Evolutionary conservation across 2,797 vertebrate species (phyloP), one percentile per base, ranked within the genome.

Genomic region (Echiichthys vipera): DNA sequence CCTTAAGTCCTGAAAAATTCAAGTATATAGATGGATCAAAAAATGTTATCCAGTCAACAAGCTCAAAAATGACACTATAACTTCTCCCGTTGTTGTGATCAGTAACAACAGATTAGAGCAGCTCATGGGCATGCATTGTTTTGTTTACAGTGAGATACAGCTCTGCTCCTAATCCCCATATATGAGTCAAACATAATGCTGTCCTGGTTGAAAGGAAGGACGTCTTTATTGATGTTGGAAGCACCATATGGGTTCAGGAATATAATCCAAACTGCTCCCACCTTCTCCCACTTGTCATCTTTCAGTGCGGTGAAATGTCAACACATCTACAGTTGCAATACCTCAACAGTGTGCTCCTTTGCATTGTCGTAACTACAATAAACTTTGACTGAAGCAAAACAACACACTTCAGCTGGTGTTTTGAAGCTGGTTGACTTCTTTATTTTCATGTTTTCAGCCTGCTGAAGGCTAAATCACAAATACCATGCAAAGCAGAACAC

Each of bases 351-450:
- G 65, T 65, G 70, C 65, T 22, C 13, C 11, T 25, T 30, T 34
- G 3, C 55, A n/a, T 39, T 47, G n/a, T 12, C 2, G 37, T 74
- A 67, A 77, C 58, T 42, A 68, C 77, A 85, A 72, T 71, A 76
- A 63, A 71, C 37, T 50, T 25, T 59, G 25, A 56, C 42, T 13
- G 43, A 59, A 53, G 51, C 7, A 17, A 40, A 76, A 54, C 40
- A 61, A 39, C 45, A 51, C 24, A 25, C 22, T 12, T 22, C 1
- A 7, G 24, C 39, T 36, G 25, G 14, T 39, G 7, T 10, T 49
- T 40, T 55, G 13, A 47, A 25, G 30, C n/a, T 37, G 36, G 34
- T 66, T n/a, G n/a, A 7, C 30, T 39, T 27, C 12, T 32, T n/a
- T 46, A 27, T 7, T 10, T 13, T 20, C 2, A 20, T 18, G 15